Evolutionary conservation across 2,797 vertebrate genomes (phyloP).

Genomic region (Linurgus olivaceus): DNA sequence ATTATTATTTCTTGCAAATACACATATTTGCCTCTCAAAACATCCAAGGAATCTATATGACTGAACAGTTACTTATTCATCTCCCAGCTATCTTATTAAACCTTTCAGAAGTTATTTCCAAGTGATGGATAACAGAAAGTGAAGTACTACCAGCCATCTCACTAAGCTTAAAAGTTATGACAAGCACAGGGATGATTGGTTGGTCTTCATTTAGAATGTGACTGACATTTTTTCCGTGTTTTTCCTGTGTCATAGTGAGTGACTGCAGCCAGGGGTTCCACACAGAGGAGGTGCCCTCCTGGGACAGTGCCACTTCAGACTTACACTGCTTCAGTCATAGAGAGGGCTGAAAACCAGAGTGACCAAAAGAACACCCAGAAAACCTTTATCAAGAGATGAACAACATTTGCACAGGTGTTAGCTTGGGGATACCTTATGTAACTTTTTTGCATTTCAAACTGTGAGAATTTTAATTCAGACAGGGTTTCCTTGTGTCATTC

Average conservation of each 20-base stretch:
- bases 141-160: neutral
- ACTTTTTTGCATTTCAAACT: neutral
- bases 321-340: accelerated
- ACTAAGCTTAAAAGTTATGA: neutral
- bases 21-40: conserved; percentile 62
- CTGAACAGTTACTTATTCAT: conserved; percentile 30
- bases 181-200: neutral
- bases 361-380: neutral
- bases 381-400: neutral
- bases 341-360: neutral
- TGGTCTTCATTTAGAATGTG: accelerated
- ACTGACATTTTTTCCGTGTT: neutral
- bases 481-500: neutral
- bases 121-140: neutral
- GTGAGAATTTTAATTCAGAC: neutral
- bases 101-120: conserved; percentile 37
- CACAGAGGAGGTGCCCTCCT: neutral
- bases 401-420: neutral
- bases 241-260: accelerated
- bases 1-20: conserved; percentile 73
- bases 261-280: neutral
- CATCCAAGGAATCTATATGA: conserved; percentile 7
- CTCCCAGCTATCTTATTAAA: conserved; percentile 43
- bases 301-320: neutral
- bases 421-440: neutral